Percentiles rank a stretch among this genome's conserved stretches.
Conservation (phyloP, 2,113 vertebrate genomes). For the Microcebus tavaratra region DNA sequence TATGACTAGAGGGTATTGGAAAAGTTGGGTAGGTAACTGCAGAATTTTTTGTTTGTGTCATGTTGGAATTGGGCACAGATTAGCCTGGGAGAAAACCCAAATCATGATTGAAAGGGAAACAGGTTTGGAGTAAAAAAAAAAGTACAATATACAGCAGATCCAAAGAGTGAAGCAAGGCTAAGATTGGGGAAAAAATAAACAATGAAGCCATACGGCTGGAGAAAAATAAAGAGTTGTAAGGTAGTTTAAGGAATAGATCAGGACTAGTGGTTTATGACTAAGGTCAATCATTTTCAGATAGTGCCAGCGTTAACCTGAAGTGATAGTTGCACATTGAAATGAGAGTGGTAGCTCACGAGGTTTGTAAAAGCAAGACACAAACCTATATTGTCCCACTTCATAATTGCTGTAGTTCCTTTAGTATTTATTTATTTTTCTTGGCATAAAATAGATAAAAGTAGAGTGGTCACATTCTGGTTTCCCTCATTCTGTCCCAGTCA, state of each 20-base stretch:
- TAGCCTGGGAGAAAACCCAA: neutral
- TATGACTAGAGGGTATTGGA: neutral
- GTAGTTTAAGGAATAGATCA: neutral
- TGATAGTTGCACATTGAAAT: neutral
- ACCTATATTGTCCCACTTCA: neutral
- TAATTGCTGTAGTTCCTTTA: neutral
- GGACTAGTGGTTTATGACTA: neutral
- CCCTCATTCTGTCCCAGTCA: neutral
- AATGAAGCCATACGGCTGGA: neutral
- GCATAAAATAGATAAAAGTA: neutral
- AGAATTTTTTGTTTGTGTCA: neutral
- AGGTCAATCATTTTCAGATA: neutral
- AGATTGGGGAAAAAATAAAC: neutral
- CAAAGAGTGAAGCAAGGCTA: neutral
- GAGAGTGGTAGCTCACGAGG: neutral
- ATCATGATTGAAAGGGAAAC: neutral
- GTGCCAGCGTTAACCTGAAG: neutral
- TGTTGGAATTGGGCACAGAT: neutral
- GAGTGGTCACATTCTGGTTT: neutral
- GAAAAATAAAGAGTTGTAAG: neutral
- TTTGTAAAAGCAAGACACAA: neutral
- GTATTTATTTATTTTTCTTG: neutral
- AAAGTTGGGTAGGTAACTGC: neutral
- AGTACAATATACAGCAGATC: neutral
- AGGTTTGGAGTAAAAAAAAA: neutral